Conservation (phyloP, 2,888 invertebrate genomes). For the Phyto melanocephala region DNA sequence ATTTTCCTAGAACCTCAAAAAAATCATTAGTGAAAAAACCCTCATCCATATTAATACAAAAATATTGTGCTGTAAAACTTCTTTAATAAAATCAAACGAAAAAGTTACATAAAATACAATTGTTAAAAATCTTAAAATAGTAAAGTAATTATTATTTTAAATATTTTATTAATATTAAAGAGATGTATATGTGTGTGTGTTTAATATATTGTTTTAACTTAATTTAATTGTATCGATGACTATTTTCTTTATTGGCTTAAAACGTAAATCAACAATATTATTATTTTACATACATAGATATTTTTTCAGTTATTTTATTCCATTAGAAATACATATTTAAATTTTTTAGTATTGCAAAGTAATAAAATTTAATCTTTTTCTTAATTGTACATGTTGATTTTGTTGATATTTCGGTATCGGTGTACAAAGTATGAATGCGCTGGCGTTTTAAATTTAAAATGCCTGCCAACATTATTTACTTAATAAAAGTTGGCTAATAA, state of each 20-base stretch:
- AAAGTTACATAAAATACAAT: too few species aligned
- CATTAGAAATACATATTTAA: too few species aligned
- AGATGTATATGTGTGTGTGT: neutral
- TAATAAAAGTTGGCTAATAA: neutral
- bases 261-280: conserved; percentile 30
- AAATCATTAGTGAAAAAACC: too few species aligned
- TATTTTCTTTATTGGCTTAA: conserved; percentile 26
- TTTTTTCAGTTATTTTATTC: neutral
- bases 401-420: conserved; percentile 12
- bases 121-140: too few species aligned
- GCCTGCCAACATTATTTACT: conserved; percentile 2
- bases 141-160: too few species aligned
- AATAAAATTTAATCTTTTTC: neutral
- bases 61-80: too few species aligned
- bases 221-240: conserved; percentile 32
- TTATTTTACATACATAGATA: neutral
- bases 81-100: too few species aligned
- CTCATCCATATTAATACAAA: too few species aligned
- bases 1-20: too few species aligned
- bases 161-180: neutral
- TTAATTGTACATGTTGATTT: neutral
- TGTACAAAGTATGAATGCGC: conserved; percentile 28
- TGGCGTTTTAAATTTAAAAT: conserved; percentile 7
- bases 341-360: neutral
- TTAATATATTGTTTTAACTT: conserved; percentile 6